These are phyloP conservation scores for Rhinatrema bivittatum DNA, from an alignment of 2,797 vertebrate species.

Conservation along the genomic window DNA sequence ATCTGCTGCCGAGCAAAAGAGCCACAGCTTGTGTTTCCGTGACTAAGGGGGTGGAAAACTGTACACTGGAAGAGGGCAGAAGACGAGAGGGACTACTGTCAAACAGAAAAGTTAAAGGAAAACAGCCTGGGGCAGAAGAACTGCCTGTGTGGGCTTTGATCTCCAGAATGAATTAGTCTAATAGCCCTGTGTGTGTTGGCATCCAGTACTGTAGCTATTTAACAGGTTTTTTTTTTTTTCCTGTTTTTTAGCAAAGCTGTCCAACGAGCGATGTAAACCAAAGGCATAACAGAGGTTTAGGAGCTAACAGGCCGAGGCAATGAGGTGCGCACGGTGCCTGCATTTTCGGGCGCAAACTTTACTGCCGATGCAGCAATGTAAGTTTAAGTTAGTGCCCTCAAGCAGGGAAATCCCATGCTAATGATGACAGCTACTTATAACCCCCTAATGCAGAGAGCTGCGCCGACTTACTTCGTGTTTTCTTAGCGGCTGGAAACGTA, in stretches of 20 bases:
- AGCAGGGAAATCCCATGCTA: no score
- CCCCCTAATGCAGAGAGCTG: no score
- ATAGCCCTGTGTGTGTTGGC: slow-evolving; percentile 41
- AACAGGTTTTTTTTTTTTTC: slow-evolving; percentile 44
- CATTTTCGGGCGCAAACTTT: no score
- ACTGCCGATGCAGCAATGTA: no score
- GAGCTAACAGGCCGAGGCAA: no score
- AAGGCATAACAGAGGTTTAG: slow-evolving; percentile 18
- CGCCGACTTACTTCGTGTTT: no score
- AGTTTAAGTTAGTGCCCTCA: no score
- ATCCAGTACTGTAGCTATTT: slow-evolving; percentile 49
- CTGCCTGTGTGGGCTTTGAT: slow-evolving; percentile 80
- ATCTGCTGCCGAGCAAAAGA: slow-evolving; percentile 78
- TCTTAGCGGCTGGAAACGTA: no score
- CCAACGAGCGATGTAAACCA: slow-evolving; percentile 38
- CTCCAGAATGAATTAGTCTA: slow-evolving; percentile 56
- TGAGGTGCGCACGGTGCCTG: no score
- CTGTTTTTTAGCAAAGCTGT: slow-evolving; percentile 48
- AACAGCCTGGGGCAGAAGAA: slow-evolving; percentile 73
- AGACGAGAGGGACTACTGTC: slow-evolving; percentile 65
- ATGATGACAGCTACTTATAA: no score
- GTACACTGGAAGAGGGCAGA: slow-evolving; percentile 73
- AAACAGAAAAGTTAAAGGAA: slow-evolving; percentile 60
- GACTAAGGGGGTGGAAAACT: slow-evolving; percentile 73
- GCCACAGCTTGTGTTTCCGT: slow-evolving; percentile 82